A percentile compares a stretch with the other conserved stretches of the same genome.
phyloP scores from a whole-genome alignment of 2,113 vertebrate genomes.

The Myotis yumanensis region DNA sequence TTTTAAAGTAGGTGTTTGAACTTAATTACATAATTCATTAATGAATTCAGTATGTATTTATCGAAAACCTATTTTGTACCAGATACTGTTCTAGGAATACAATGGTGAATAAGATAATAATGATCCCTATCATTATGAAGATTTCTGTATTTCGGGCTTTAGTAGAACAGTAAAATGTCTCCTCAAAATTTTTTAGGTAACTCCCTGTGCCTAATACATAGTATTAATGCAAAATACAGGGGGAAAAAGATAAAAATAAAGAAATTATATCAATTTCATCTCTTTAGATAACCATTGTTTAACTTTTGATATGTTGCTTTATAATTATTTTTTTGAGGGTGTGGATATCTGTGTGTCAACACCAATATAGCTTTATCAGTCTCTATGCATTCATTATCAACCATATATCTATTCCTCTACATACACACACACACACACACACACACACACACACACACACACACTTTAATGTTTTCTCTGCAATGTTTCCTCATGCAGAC shows the following conservation, averaged over 20 bases:
- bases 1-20: background rate
- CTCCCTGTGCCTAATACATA: background rate
- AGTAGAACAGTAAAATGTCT: background rate
- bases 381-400: background rate
- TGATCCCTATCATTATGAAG: too few relatives aligned
- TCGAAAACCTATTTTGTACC: background rate
- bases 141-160: background rate
- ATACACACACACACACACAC: background rate
- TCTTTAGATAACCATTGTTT: background rate
- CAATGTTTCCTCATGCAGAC: background rate
- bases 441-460: background rate
- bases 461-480: background rate
- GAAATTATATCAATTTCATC: background rate
- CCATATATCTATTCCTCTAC: background rate
- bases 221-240: background rate
- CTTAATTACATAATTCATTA: background rate
- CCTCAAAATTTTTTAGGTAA: background rate
- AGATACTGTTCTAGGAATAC: background rate
- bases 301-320: background rate
- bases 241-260: background rate
- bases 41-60: background rate
- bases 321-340: background rate
- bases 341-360: background rate
- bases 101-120: background rate
- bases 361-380: background rate